Conservation (phyloP, 1,140 invertebrate genomes). For the Drosophila arawakana region DNA sequence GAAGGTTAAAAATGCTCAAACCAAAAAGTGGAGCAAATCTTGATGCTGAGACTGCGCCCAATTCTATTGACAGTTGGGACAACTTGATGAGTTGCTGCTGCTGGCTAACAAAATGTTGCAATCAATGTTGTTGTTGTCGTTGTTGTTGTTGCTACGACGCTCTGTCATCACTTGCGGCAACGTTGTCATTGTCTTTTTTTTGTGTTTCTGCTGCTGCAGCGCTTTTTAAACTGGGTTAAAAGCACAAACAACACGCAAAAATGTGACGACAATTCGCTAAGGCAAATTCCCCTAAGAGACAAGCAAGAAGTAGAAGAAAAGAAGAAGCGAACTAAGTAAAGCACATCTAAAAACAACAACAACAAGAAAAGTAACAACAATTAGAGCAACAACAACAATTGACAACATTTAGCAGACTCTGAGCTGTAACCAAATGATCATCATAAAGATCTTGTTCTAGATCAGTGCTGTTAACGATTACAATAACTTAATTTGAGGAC, state of each 20-base stretch:
- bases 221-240: slow-evolving; percentile 56
- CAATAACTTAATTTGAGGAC: slow-evolving; percentile 28
- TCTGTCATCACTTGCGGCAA: slow-evolving; percentile 51
- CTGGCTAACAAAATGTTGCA: slow-evolving; percentile 47
- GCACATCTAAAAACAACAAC: slow-evolving; percentile 21
- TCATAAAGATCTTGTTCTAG: slow-evolving; percentile 21
- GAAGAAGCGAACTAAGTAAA: not conserved
- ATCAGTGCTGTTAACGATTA: slow-evolving; percentile 5
- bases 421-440: slow-evolving; percentile 36
- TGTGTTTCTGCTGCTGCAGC: slow-evolving; percentile 41
- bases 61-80: slow-evolving; percentile 47
- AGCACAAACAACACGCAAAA: slow-evolving; percentile 53
- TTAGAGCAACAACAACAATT: not conserved
- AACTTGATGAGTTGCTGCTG: slow-evolving; percentile 44
- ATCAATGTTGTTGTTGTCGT: slow-evolving; percentile 31
- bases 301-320: too few relatives aligned
- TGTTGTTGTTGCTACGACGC: slow-evolving; percentile 13
- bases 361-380: not conserved
- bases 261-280: slow-evolving; percentile 57
- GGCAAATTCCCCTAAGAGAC: slow-evolving; percentile 23
- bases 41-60: slow-evolving; percentile 32
- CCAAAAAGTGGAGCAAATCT: slow-evolving; percentile 24
- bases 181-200: slow-evolving; percentile 40
- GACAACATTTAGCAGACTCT: slow-evolving; percentile 12
- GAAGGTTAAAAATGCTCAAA: slow-evolving; percentile 15